Conservation (phyloP, 1,140 invertebrate genomes). For the Drepana arcuata region DNA sequence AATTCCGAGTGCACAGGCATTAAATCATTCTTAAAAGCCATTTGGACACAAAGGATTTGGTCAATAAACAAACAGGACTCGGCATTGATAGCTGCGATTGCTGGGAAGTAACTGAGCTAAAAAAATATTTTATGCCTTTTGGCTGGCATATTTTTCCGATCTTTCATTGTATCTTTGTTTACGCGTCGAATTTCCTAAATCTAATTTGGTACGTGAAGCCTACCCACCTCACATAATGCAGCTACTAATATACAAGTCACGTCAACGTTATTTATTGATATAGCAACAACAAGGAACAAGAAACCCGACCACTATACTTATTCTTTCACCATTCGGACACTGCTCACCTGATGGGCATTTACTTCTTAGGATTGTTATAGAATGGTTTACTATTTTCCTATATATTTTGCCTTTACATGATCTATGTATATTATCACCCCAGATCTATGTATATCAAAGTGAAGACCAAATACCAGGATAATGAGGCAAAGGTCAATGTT, state of each 20-base stretch:
- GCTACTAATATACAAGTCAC: constrained; percentile 61
- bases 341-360: too few relatives aligned
- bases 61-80: constrained; percentile 53
- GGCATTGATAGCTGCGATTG: constrained; percentile 30
- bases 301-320: constrained; percentile 30
- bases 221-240: constrained; percentile 39
- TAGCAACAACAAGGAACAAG: constrained; percentile 47
- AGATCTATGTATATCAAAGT: too few relatives aligned
- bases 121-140: constrained; percentile 37
- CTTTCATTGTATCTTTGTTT: constrained; percentile 26
- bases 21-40: constrained; percentile 51
- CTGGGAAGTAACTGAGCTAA: constrained; percentile 31
- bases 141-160: constrained; percentile 25
- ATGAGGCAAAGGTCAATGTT: too few relatives aligned
- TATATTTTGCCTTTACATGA: too few relatives aligned
- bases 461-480: too few relatives aligned
- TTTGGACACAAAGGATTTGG: constrained; percentile 48
- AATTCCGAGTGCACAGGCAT: constrained; percentile 22
- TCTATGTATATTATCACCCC: too few relatives aligned
- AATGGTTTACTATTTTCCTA: too few relatives aligned
- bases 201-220: constrained; percentile 29
- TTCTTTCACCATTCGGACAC: constrained; percentile 26
- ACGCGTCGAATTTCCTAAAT: constrained; percentile 29
- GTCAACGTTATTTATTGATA: constrained; percentile 65
- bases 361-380: too few relatives aligned